phyloP scores from a whole-genome alignment of 2,797 vertebrate species.

The Etheostoma nigrum region DNA sequence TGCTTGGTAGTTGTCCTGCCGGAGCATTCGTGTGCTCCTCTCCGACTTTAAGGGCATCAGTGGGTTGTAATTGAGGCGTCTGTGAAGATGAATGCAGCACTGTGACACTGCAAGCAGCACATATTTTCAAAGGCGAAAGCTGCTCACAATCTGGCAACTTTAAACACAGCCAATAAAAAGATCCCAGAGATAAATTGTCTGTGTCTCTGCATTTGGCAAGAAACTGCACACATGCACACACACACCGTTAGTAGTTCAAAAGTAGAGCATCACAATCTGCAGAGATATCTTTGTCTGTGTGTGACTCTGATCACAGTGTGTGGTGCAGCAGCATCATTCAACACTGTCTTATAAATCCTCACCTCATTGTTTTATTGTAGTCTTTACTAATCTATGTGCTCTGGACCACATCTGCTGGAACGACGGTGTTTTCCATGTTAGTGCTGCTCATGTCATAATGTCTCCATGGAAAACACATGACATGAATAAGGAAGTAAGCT shows the following conservation, averaged over 20 bases:
- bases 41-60: conserved; percentile 69
- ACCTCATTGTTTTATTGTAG: conserved; percentile 60
- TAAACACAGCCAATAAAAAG: conserved; percentile 76
- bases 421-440: conserved; percentile 64
- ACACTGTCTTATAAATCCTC: conserved; percentile 53
- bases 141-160: conserved; percentile 76
- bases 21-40: conserved; percentile 73
- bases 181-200: conserved; percentile 65
- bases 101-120: conserved; percentile 59
- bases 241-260: conserved; percentile 70
- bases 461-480: conserved; percentile 63
- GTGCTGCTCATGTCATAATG: conserved; percentile 29
- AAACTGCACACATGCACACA: conserved; percentile 48
- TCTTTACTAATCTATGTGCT: conserved; percentile 54
- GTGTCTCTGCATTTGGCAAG: conserved; percentile 56
- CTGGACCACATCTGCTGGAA: conserved; percentile 65
- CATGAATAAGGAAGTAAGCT: conserved; percentile 53
- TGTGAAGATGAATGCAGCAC: conserved; percentile 67
- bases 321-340: conserved; percentile 48
- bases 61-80: conserved; percentile 76
- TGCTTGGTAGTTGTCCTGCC: conserved; percentile 76
- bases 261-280: conserved; percentile 44
- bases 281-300: conserved; percentile 36
- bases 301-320: conserved; percentile 68
- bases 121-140: conserved; percentile 67